Evolutionary conservation across 2,888 invertebrate genomes (phyloP), one percentile per base, ranked within the genome.

Genomic region (Drosophila colorata): DNA sequence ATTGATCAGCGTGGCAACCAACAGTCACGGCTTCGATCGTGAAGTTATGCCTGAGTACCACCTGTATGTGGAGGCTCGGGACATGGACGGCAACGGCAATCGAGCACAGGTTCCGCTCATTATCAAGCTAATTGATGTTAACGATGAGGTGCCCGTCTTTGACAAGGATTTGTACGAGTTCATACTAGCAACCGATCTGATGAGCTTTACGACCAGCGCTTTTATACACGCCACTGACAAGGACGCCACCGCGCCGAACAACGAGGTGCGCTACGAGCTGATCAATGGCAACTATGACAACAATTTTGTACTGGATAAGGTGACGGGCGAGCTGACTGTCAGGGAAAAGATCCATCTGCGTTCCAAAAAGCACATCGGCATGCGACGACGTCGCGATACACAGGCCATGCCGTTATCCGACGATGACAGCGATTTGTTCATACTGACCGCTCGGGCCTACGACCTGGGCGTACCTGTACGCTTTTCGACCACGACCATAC

Each of bases 101-200:
- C 94, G 94, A 81, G 95, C 96, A 44, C 95, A 95, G 76, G 91
- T 96, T 83, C 95, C 95, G 84, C 93, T 97, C 79, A 94, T 95
- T 80, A 94, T 97, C 87, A 95, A 95, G 93, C 93, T 98, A 78
- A 93, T 96, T 87, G 95, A 95, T 93, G 95, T 96, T 59, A 98
- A 98, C 92, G 98, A 98, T 93, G 95, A 98, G 93, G 94, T 95
- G 58, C 98, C 98, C 38, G 93, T 94, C 69, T 99, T 98, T 90
- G 96, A 96, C 75, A 95, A 95, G 90, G 93, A 94, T 48, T 93
- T 95, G 11, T 98, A 97, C 90, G 96, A 96, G 90, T 97, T 97
- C 81, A 95, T 96, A 75, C 92, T 98, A 66, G 95, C 96, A 47
- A 93, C 95, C 7, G 95, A 95, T 89, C 93, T 95, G 75, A 94